Evolutionary conservation across 2,888 invertebrate genomes (phyloP), one percentile per base, ranked within the genome.

Genomic region (Lottia gigantea): DNA sequence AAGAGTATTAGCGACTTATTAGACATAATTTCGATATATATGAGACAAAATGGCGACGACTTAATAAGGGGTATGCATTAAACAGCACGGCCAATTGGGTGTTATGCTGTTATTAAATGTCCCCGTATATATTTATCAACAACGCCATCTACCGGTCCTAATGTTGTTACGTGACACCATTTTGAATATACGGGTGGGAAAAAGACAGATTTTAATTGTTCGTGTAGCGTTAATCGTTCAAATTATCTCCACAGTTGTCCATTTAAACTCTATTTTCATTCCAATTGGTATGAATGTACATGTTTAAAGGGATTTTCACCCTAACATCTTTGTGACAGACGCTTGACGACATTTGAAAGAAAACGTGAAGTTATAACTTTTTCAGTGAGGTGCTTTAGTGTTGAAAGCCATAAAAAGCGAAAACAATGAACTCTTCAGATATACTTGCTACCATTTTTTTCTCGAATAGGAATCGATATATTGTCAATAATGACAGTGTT

Each of bases 51-150:
- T 23, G 55, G 55, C 55, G 55, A 23, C 55, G 55, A 55, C 55
- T 55, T 55, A 55, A 55, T 55, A 55, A 55, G 19, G 55, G 55
- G 55, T 55, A 55, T 55, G 55, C 55, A 55, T 55, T 19, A 55
- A 55, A 23, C 23, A 55, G 19, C 23, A 19, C 19, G 55, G 55
- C 23, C 19, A 23, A 55, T 23, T 55, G 23, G 19, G 55, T 55
- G 55, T 55, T 55, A 23, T 55, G 55, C 19, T 55, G 19, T 55
- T 55, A 55, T 55, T 23, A 23, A 19, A 23, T 19, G 55, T 19
- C 19, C 55, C 55, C 19, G 11, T 16, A 55, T 55, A 55, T 23
- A 23, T 55, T 19, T 55, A 55, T 55, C 55, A 55, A 23, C 19
- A 55, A 55, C 55, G 55, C 55, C 55, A 55, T 55, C 55, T 55